Base-by-base conservation (phyloP, 1,140 invertebrate species). In the Sinonovacula constricta region DNA sequence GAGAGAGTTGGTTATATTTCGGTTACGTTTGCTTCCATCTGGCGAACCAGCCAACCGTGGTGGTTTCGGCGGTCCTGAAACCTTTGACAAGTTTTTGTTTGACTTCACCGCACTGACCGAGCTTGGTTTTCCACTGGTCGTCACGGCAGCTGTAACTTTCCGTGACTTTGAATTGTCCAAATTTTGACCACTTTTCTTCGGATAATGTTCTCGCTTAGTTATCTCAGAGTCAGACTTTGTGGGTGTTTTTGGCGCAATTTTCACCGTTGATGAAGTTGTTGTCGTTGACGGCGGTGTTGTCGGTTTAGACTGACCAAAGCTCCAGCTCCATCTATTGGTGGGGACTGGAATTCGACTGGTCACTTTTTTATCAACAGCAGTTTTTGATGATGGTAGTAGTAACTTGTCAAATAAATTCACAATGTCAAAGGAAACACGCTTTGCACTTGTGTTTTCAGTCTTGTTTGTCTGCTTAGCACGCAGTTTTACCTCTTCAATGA, bases 321-420 rank as follows among this genome's bases (percentile, higher is more conserved):
- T 78, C 75, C 75, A 78, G 56, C 75, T 78, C 75, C 75, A 78
- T 28, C 75, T 36, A 45, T 63, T 69, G 34, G 56, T 78, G 14
- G 75, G 75, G 31, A 57, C 54, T 62, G 67, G 66, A 69, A 69
- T 78, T 62, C 57, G 56, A 28, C 75, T 78, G 22, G 60, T 59
- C 26, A 57, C 65, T 63, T 65, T 67, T 51, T 57, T 66, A 1
- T 22, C 26, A 4, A 14, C 62, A n/a, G 39, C 51, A 26, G 49
- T 45, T 66, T 66, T 66, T 18, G 49, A 4, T 22, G 62, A 56
- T 10, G 75, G 75, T 12, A 78, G 66, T 45, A 78, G 45, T 33
- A 78, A 59, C 54, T 78, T 78, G 39, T 78, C 75, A 60, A 78
- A 78, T 30, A 78, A 31, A 54, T 78, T 70, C 39, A 78, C 67